Conservation (phyloP, 1,140 invertebrate genomes). For the Bombus superbus region DNA sequence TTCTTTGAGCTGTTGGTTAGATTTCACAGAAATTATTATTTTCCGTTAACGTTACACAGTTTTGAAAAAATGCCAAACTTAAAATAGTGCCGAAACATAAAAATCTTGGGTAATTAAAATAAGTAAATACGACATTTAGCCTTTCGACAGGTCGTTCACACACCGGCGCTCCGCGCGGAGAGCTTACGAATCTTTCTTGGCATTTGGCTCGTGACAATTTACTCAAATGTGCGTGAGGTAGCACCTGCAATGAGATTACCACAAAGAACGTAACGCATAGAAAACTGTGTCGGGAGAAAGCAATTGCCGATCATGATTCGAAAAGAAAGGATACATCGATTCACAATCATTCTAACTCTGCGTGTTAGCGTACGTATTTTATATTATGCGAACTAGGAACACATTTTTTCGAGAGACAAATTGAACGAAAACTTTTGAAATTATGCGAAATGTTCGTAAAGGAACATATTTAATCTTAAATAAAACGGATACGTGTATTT, state of each 20-base stretch:
- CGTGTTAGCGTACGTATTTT: neutral
- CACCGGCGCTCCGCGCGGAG: slow-evolving; percentile 64
- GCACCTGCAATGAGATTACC: slow-evolving; percentile 51
- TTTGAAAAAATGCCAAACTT: neutral
- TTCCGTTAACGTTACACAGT: slow-evolving; percentile 1
- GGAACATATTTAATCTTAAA: neutral
- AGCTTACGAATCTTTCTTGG: slow-evolving; percentile 63
- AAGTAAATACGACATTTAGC: slow-evolving; percentile 67
- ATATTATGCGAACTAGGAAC: neutral
- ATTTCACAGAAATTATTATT: neutral
- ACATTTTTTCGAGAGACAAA: neutral
- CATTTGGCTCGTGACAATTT: slow-evolving; percentile 71
- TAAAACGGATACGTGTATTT: neutral
- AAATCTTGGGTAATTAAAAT: slow-evolving; percentile 55
- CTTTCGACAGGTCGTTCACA: slow-evolving; percentile 62
- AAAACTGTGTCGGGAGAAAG: slow-evolving; percentile 59
- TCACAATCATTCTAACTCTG: neutral
- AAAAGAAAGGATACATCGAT: slow-evolving; percentile 3
- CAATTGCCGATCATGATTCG: slow-evolving; percentile 45
- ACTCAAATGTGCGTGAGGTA: slow-evolving; percentile 60
- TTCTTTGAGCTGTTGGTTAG: slow-evolving; percentile 19
- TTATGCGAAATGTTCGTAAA: neutral
- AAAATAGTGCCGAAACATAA: slow-evolving; percentile 52
- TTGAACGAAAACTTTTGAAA: neutral
- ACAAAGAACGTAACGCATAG: slow-evolving; percentile 36